Evolutionary conservation across 2,113 vertebrate genomes (phyloP).

Genomic region (Spheniscus mendiculus): DNA sequence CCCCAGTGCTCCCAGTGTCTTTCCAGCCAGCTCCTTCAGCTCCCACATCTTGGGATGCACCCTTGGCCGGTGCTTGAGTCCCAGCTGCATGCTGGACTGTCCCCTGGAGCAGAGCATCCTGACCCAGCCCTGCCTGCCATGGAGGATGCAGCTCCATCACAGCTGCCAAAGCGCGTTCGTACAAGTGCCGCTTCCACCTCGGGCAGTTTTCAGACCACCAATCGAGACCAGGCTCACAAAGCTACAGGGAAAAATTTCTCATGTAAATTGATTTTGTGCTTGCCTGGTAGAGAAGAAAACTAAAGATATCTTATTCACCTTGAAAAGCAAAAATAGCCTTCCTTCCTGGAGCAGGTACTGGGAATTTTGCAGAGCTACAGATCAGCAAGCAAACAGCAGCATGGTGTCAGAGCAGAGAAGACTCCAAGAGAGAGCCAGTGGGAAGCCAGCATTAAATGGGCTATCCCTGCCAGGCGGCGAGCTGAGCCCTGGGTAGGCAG

Average conservation of each 20-base stretch:
- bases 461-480: fast-evolving
- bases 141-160: background rate
- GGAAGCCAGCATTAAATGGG: background rate
- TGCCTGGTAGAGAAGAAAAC: background rate
- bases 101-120: background rate
- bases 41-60: fast-evolving
- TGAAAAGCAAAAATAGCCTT: background rate
- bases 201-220: fast-evolving
- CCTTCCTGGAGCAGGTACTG: background rate
- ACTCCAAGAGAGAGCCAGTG: fast-evolving
- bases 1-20: background rate
- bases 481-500: background rate
- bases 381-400: background rate
- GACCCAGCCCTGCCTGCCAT: background rate
- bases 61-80: background rate
- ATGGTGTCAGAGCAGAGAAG: background rate
- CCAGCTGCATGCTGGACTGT: background rate
- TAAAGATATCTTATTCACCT: background rate
- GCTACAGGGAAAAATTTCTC: background rate
- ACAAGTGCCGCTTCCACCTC: background rate
- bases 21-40: background rate
- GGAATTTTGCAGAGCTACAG: background rate
- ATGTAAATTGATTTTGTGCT: background rate
- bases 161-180: fast-evolving
- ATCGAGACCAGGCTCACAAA: background rate